Evolutionary conservation across 1,140 invertebrate genomes (phyloP).

Genomic region (Diabrotica undecimpunctata): DNA sequence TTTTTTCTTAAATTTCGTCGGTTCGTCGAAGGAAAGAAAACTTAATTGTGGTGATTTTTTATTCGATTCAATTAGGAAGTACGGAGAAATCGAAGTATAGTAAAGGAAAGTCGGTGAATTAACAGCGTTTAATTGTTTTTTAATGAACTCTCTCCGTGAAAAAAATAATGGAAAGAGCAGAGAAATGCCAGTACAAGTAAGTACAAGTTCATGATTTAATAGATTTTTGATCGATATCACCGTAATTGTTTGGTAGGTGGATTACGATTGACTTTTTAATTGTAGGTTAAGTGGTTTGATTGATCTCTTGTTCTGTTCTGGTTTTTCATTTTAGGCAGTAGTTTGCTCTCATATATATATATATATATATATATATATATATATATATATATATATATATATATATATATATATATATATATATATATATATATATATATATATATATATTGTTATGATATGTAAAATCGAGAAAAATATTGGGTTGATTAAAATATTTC

Average conservation of each 20-base stretch:
- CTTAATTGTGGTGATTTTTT: constrained; percentile 16
- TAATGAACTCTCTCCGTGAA: constrained; percentile 8
- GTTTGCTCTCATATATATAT: too few relatives aligned
- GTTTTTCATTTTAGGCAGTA: too few relatives aligned
- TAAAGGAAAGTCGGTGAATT: constrained; percentile 3
- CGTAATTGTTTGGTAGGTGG: not conserved
- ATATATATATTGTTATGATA: too few relatives aligned
- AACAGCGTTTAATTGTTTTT: constrained; percentile 13
- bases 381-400: too few relatives aligned
- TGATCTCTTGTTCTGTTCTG: too few relatives aligned
- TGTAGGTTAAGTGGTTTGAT: too few relatives aligned
- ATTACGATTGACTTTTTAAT: too few relatives aligned
- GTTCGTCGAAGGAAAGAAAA: constrained; percentile 7
- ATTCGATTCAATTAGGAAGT: constrained; percentile 17
- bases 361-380: too few relatives aligned
- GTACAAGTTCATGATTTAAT: constrained; percentile 7
- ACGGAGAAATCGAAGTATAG: constrained; percentile 13
- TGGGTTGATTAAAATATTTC: too few relatives aligned
- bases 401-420: too few relatives aligned
- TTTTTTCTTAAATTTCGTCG: not conserved
- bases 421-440: too few relatives aligned
- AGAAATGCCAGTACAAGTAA: constrained; percentile 1
- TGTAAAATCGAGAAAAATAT: too few relatives aligned
- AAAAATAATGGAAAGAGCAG: not conserved
- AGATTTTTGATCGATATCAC: constrained; percentile 5